These are phyloP conservation scores for Gymnogyps californianus DNA, from an alignment of 2,113 vertebrate genomes.

Conservation along the genomic window DNA sequence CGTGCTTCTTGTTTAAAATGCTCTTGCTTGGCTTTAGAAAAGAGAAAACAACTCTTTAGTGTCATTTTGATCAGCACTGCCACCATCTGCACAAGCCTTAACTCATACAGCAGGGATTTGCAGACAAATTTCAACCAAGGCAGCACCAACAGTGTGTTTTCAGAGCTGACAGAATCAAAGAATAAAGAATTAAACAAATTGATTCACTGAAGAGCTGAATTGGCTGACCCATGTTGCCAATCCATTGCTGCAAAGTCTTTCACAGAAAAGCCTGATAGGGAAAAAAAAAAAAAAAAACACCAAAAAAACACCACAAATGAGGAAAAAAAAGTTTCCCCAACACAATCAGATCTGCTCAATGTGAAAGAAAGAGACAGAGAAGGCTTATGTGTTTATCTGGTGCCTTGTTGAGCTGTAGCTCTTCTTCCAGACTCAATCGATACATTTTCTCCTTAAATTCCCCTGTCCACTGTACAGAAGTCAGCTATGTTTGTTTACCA, in stretches of 20 bases:
- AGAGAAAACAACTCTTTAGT: slow-evolving; percentile 4
- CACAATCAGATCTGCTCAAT: background rate
- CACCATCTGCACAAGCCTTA: slow-evolving; percentile 26
- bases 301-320: background rate
- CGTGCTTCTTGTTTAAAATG: background rate
- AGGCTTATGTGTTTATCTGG: background rate
- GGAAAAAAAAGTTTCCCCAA: background rate
- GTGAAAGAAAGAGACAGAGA: background rate
- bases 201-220: background rate
- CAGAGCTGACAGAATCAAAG: background rate
- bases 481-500: slow-evolving; percentile 59
- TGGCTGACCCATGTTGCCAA: background rate
- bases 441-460: slow-evolving; percentile 34
- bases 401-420: background rate
- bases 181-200: slow-evolving; percentile 20
- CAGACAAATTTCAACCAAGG: slow-evolving; percentile 5
- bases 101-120: background rate
- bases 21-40: background rate
- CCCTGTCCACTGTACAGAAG: background rate
- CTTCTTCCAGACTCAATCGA: slow-evolving; percentile 19
- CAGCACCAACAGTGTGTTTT: background rate
- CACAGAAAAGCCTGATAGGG: background rate
- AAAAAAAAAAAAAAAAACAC: background rate
- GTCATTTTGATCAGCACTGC: slow-evolving; percentile 25
- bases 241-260: background rate